Evolutionary conservation across 2,888 invertebrate species (phyloP), one percentile per base, ranked within the genome.

Genomic region (Cloeon dipterum): DNA sequence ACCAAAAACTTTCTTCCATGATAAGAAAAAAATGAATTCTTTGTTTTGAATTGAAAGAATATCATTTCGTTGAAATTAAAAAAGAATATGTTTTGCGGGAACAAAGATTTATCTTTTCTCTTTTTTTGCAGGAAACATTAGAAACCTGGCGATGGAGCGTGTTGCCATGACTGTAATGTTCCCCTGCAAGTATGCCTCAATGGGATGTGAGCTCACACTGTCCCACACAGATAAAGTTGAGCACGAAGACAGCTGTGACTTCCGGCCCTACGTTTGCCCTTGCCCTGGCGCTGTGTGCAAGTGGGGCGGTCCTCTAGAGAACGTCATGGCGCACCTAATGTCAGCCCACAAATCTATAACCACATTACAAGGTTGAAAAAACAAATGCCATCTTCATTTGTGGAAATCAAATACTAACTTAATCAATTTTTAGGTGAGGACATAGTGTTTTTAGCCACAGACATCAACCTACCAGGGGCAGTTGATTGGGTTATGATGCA

Each of bases 401-500:
- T 14, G 11, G 7, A 5, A 19, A 11, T 34, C 35, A 21, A n/a
- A 3, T 26, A 17, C 19, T 35, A n/a, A 8, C 5, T 13, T 20
- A 41, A 25, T 41, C 40, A 37, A 19, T 32, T 48, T 49, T 5
- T 39, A 72, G 79, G 82, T 36, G 98, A 99, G 61, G 98, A 99
- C 56, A 99, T 99, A 49, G 98, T 99, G 36, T 99, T 99, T 59
- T 63, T 99, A 48, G 98, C 98, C 2, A 99, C 98, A 26, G 98
- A 99, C 58, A 98, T 99, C 42, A 98, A 96, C 62, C 69, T 99
- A 45, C 96, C 96, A 5, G 98, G 98, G 40, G 96, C 94, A 21
- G 94, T 96, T 8, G 94, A 96, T 58, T 96, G 94, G 94, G 89
- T 89, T 3, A 99, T 99, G 98, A 98, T 99, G 96, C 98, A 99